phyloP scores from a whole-genome alignment of 53 echinoderm and acorn worm species.

The Antedon mediterranea region DNA sequence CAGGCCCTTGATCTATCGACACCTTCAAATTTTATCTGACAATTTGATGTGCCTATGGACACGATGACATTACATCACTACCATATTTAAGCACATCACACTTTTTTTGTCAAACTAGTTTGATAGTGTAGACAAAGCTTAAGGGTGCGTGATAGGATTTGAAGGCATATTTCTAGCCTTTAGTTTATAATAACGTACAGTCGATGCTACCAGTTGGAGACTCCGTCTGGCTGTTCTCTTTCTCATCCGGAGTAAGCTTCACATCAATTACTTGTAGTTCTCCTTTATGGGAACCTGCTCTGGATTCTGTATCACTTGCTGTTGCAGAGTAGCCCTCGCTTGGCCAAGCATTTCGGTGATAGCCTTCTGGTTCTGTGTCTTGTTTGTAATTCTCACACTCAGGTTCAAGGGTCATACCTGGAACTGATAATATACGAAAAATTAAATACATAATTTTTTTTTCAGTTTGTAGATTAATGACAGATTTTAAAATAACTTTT shows the following conservation, averaged over 20 bases:
- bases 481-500: no score
- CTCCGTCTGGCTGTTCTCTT: conserved; percentile 51
- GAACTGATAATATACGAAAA: background rate
- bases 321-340: conserved; percentile 1
- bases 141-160: no score
- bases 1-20: no score
- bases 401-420: background rate
- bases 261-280: conserved; percentile 76
- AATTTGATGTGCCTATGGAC: no score
- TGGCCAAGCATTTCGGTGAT: background rate
- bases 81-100: no score
- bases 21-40: no score
- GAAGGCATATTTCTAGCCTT: no score
- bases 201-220: conserved; percentile 33
- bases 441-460: no score
- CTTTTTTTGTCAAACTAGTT: no score
- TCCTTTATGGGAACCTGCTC: conserved; percentile 27
- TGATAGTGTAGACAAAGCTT: no score
- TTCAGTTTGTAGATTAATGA: no score
- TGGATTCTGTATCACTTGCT: conserved; percentile 12
- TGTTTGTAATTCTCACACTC: background rate
- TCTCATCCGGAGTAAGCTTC: conserved; percentile 47
- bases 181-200: conserved; percentile 14
- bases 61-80: no score
- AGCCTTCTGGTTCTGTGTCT: conserved; percentile 9